Base-by-base conservation (phyloP, 1,140 invertebrate genomes). In the Adoxophyes honmai region DNA sequence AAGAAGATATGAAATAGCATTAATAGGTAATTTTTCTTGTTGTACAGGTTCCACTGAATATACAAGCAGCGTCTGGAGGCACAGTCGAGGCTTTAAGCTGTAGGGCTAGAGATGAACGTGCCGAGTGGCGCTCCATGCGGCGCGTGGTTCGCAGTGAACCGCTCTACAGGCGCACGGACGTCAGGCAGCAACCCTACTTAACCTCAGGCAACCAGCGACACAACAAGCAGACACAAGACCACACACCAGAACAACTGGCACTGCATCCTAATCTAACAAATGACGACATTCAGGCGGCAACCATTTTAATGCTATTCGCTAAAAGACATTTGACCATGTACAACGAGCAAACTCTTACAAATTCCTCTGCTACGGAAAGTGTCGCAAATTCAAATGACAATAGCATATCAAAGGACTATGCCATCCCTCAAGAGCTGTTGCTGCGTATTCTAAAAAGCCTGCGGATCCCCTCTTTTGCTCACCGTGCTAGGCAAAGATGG, bases 201-300 rank as follows among this genome's bases (percentile, higher is more conserved):
- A 28, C 21, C 16, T 11, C 16, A 16, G n/a, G 5, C 42, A 48
- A 13, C 10, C 18, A 48, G 2, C 16, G 42, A n/a, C 42, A 48
- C 42, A 28, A 18, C 42, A 10, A 11, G 1, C 18, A 8, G n/a
- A 6, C 42, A 1, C n/a, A 5, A 8, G 9, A 16, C 8, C 10
- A 16, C 8, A 11, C 21, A 1, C 21, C 21, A 18, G 42, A 48
- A n/a, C 18, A 48, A 16, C 10, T 21, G 21, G 8, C 42, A 21
- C 21, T 48, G 21, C 16, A 28, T 11, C 21, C 28, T 21, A n/a
- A 18, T 11, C n/a, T 48, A n/a, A 48, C 42, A 7, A 48, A 33
- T 21, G 42, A 48, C 11, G 42, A 48, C 11, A 48, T 48, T 28
- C 42, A 48, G 21, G 42, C 42, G 18, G 42, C 42, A 48, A 18